Base-by-base conservation (phyloP, 2,888 invertebrate species). In the Ormyrus labotus region DNA sequence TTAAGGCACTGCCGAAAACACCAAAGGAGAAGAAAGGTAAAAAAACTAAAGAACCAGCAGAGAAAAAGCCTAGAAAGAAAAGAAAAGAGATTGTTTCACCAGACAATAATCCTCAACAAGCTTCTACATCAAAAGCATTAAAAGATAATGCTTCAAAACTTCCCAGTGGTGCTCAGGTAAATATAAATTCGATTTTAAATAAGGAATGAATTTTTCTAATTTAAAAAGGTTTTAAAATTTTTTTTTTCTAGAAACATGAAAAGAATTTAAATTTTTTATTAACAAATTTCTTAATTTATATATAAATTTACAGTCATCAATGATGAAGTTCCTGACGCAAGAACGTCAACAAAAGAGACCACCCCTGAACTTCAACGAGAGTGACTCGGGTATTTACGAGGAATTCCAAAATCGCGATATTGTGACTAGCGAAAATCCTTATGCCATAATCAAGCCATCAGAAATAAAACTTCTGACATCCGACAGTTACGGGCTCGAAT, bases 1-100 rank as follows among this genome's bases (percentile, higher is more conserved):
- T 95, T 82, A 93, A 92, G 0, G 92, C 93, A 7, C 82, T 85
- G 34, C 86, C 86, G 34, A 88, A 87, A 78, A 84, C 71, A 4
- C 84, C 85, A 6, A 69, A 71, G 4, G 74, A 50, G 4, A 84
- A 82, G 48, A 84, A 19, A 19, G 19, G 78, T 47, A 83, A 76
- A 77, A 51, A 81, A 81, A 74, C 13, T 34, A 82, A 79, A 8
- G 45, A 45, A 8, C 19, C 60, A 6, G 65, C 7, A n/a, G 61
- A 74, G 5, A 80, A 70, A 57, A 78, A 78, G 34, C 13, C 60
- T 8, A 75, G 53, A 34, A 75, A 75, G 45, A 73, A 65, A 6
- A 77, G 61, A 67, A 78, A 68, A 7, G n/a, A 71, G 45, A 48
- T 11, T 5, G 11, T 53, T 57, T 10, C 47, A 0, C 45, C n/a